These are phyloP conservation scores for Ageneiosus marmoratus DNA, from an alignment of 2,113 vertebrate species.

Conservation along the genomic window DNA sequence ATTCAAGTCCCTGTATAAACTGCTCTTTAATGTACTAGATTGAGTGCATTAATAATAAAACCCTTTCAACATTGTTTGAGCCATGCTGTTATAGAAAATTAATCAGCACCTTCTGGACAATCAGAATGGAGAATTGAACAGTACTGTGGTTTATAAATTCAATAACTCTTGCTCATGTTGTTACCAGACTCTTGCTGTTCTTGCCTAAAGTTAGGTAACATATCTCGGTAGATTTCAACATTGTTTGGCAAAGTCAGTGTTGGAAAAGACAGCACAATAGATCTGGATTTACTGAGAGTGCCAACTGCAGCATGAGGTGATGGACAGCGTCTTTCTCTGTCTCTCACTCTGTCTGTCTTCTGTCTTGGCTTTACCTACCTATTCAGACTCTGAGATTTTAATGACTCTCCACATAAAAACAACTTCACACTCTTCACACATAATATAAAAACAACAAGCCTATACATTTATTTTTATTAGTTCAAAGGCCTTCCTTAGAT, in stretches of 20 bases:
- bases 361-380: background rate
- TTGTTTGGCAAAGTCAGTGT: slow-evolving; percentile 14
- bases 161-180: background rate
- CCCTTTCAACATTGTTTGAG: background rate
- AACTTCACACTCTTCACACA: background rate
- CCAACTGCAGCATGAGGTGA: slow-evolving; percentile 27
- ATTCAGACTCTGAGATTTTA: slow-evolving; percentile 9
- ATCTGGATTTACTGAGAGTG: slow-evolving; percentile 5
- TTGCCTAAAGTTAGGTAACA: slow-evolving; percentile 1
- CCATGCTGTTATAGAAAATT: background rate
- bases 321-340: background rate
- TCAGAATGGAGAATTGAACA: background rate
- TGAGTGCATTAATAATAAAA: background rate
- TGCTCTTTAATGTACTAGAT: background rate
- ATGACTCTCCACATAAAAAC: slow-evolving; percentile 25
- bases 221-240: slow-evolving; percentile 22
- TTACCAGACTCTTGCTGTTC: slow-evolving; percentile 20
- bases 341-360: slow-evolving; percentile 2
- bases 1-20: background rate
- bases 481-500: background rate
- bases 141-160: background rate
- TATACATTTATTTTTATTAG: background rate
- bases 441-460: background rate
- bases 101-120: background rate
- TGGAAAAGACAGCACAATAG: slow-evolving; percentile 16